Percentiles rank a stretch among this genome's conserved stretches.
These are phyloP conservation scores for Lasiommata megera DNA, from an alignment of 2,888 invertebrate genomes.

Conservation along the genomic window DNA sequence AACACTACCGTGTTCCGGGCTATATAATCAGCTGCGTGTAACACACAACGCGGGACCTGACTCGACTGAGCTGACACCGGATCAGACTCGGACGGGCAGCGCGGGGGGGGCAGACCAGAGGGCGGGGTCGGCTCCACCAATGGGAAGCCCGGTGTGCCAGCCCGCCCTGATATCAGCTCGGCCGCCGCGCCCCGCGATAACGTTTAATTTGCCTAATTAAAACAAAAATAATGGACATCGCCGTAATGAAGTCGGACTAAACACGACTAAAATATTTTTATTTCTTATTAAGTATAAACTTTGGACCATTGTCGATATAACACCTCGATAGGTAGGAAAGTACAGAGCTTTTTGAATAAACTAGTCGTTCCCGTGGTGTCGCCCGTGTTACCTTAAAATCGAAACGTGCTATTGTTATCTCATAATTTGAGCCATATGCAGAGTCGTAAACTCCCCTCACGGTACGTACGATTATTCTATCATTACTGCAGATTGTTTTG, in stretches of 20 bases:
- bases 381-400: no score
- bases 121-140: constrained; percentile 56
- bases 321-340: neutral
- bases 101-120: constrained; percentile 35
- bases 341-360: neutral
- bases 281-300: constrained; percentile 14
- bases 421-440: no score
- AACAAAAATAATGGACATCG: constrained; percentile 68
- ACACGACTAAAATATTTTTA: constrained; percentile 31
- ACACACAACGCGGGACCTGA: constrained; percentile 55
- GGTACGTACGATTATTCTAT: no score
- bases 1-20: constrained; percentile 51
- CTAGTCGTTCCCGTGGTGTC: no score
- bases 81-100: constrained; percentile 26
- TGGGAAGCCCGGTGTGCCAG: constrained; percentile 35
- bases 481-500: no score
- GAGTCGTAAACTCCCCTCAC: no score
- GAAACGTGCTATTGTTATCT: no score
- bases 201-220: constrained; percentile 75
- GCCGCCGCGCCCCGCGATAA: constrained; percentile 44
- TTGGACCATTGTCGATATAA: neutral
- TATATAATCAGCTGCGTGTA: constrained; percentile 39
- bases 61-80: constrained; percentile 55
- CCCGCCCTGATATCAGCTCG: constrained; percentile 35
- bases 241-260: constrained; percentile 52